These are phyloP conservation scores for Halocaridina rubra DNA, from an alignment of 2,888 invertebrate species.

Conservation along the genomic window DNA sequence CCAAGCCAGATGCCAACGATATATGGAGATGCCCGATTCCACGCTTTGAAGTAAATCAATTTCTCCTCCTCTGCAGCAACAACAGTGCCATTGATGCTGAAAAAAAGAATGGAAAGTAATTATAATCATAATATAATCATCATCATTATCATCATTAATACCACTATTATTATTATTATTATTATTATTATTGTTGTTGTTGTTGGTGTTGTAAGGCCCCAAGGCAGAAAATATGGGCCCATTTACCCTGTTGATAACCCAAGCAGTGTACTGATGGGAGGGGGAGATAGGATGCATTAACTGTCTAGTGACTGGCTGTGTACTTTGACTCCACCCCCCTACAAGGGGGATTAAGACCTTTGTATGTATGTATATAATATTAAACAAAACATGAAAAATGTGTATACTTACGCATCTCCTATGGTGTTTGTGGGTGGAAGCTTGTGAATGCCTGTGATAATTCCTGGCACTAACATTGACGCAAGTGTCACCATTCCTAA, in stretches of 20 bases:
- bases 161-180: too few relatives aligned
- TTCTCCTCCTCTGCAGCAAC: not conserved
- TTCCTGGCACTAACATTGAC: not conserved
- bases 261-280: not conserved
- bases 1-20: constrained; percentile 23
- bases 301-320: not conserved
- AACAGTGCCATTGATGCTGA: too few relatives aligned
- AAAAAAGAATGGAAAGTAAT: too few relatives aligned
- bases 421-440: not conserved
- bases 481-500: not conserved
- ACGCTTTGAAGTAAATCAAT: constrained; percentile 19
- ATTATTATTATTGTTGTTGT: too few relatives aligned
- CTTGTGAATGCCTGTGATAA: not conserved
- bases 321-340: not conserved
- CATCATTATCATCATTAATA: too few relatives aligned
- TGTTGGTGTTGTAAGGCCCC: too few relatives aligned
- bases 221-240: too few relatives aligned
- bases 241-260: too few relatives aligned
- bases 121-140: too few relatives aligned
- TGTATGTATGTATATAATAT: too few relatives aligned
- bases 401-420: not conserved
- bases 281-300: not conserved
- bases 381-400: too few relatives aligned
- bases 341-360: not conserved
- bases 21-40: constrained; percentile 33